Evolutionary conservation across 2,797 vertebrate species (phyloP).

Genomic region (Micrastur ruficollis): DNA sequence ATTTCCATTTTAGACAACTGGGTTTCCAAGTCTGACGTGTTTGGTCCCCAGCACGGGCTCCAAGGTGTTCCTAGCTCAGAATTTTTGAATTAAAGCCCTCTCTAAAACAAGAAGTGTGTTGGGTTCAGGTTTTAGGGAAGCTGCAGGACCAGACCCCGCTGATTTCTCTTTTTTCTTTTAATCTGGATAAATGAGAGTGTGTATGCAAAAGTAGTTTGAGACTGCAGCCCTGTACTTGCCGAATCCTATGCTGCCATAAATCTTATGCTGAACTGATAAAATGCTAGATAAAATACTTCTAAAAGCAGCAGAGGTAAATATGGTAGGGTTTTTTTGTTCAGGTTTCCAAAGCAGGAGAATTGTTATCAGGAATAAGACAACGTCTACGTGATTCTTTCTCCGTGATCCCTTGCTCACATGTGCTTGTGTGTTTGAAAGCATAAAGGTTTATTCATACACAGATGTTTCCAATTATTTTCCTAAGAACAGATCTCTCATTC

Average conservation of each 20-base stretch:
- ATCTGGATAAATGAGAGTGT: background rate
- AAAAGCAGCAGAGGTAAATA: background rate
- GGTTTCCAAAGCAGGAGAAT: background rate
- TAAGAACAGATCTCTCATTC: background rate
- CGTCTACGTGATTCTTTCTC: background rate
- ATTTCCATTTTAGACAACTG: background rate
- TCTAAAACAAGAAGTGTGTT: background rate
- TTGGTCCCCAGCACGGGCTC: background rate
- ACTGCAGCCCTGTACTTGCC: background rate
- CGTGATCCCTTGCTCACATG: background rate
- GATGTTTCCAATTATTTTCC: constrained; percentile 15
- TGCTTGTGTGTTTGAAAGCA: background rate
- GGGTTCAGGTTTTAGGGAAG: background rate
- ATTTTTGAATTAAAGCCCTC: background rate
- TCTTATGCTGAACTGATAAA: background rate
- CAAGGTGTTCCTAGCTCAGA: background rate
- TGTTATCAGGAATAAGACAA: background rate
- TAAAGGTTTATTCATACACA: background rate
- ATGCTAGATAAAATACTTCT: background rate
- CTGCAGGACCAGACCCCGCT: background rate
- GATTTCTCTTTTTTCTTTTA: background rate
- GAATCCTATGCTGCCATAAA: background rate
- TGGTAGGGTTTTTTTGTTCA: background rate
- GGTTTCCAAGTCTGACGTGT: background rate
- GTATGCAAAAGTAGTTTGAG: background rate